Conservation (phyloP, 2,888 invertebrate genomes). For the Alloplasta piceator region DNA sequence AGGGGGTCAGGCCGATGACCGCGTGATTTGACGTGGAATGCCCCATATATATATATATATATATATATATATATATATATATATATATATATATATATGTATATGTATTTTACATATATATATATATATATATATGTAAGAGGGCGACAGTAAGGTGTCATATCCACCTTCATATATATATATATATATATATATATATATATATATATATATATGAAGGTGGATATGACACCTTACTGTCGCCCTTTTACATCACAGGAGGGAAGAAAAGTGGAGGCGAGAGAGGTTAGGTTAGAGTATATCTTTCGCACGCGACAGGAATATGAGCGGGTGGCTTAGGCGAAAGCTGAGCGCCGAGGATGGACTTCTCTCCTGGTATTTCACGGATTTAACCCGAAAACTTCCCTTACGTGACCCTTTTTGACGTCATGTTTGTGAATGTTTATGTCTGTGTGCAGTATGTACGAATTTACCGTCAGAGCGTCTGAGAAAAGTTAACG, state of each 20-base stretch:
- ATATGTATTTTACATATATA: no score
- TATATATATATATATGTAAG: no score
- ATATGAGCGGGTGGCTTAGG: constrained; percentile 71
- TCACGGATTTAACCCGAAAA: constrained; percentile 70
- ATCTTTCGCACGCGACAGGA: constrained; percentile 73
- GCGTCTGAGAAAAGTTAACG: constrained; percentile 55
- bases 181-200: no score
- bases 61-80: neutral
- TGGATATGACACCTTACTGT: constrained; percentile 17
- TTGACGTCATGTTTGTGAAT: constrained; percentile 30
- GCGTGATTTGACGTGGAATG: no score
- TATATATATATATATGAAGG: constrained; percentile 12
- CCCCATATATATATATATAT: constrained; percentile 6
- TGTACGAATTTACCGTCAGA: constrained; percentile 18
- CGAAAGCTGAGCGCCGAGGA: constrained; percentile 56
- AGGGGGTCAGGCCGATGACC: no score
- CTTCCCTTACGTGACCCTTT: constrained; percentile 70
- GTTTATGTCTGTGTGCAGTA: neutral
- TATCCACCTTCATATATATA: constrained; percentile 7
- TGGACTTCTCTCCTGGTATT: constrained; percentile 59
- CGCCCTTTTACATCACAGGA: constrained; percentile 17
- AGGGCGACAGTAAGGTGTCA: constrained; percentile 28
- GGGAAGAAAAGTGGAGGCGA: constrained; percentile 1
- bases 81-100: neutral
- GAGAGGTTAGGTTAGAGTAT: constrained; percentile 61